These are phyloP conservation scores for Arctia plantaginis DNA, from an alignment of 2,888 invertebrate genomes.

Conservation along the genomic window DNA sequence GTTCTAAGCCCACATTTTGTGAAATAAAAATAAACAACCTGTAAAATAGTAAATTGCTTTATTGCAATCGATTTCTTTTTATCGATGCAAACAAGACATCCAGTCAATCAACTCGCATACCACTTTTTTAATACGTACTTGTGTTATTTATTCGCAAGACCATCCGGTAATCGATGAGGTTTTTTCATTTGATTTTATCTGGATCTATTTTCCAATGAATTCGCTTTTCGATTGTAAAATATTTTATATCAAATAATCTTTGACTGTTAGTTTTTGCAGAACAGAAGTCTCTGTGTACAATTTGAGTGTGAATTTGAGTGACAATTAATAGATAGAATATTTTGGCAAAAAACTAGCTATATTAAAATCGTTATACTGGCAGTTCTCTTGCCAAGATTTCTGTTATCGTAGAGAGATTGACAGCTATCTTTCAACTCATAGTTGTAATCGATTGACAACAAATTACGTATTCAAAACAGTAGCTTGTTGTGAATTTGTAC, in stretches of 20 bases:
- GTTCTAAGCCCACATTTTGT: slow-evolving; percentile 46
- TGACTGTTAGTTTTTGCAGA: background rate
- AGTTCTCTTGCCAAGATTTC: background rate
- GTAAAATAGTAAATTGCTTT: slow-evolving; percentile 50
- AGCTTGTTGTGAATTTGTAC: background rate
- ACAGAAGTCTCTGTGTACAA: background rate
- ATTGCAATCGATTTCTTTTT: slow-evolving; percentile 45
- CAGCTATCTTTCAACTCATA: background rate
- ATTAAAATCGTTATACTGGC: background rate
- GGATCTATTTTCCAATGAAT: slow-evolving; percentile 24
- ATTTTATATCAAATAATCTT: background rate
- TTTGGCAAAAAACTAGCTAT: background rate
- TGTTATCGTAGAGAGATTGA: background rate
- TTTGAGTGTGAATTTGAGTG: background rate
- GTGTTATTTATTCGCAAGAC: slow-evolving; percentile 51
- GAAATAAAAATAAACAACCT: slow-evolving; percentile 53
- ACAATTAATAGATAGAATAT: background rate
- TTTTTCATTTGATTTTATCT: slow-evolving; percentile 54
- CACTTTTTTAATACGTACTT: slow-evolving; percentile 46
- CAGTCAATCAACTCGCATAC: slow-evolving; percentile 47
- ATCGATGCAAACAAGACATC: slow-evolving; percentile 39
- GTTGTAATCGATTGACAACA: too few relatives aligned
- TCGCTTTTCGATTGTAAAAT: slow-evolving; percentile 1
- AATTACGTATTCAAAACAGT: background rate
- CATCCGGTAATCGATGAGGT: slow-evolving; percentile 50